These are phyloP conservation scores for Epinotia nisella DNA, from an alignment of 2,888 invertebrate species.

Conservation along the genomic window DNA sequence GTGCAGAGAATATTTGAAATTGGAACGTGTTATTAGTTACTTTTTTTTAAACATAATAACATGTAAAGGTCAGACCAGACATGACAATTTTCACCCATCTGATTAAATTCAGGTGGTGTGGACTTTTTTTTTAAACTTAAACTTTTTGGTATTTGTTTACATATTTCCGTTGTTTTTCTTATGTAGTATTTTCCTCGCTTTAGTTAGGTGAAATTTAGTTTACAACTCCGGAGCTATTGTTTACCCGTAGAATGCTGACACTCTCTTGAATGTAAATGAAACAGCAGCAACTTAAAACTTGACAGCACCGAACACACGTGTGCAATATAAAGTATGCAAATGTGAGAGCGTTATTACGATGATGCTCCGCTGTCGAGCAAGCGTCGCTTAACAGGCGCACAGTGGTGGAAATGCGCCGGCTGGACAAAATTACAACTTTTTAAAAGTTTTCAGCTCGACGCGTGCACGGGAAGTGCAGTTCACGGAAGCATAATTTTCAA, in stretches of 20 bases:
- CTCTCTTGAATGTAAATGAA: conserved; percentile 18
- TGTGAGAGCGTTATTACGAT: conserved; percentile 21
- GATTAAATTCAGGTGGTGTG: too few species aligned
- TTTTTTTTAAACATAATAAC: too few species aligned
- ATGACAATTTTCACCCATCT: too few species aligned
- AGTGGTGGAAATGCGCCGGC: conserved; percentile 17
- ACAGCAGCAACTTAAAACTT: conserved; percentile 5
- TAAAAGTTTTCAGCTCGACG: conserved; percentile 1
- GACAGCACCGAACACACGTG: conserved; percentile 12
- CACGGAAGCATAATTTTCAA: conserved; percentile 20
- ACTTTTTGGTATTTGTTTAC: too few species aligned
- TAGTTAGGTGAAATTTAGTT: too few species aligned
- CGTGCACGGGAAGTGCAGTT: conserved; percentile 20
- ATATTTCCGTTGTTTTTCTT: too few species aligned
- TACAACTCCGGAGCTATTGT: background rate
- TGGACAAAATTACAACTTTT: conserved; percentile 20
- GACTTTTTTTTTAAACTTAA: too few species aligned
- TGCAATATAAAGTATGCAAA: conserved; percentile 43
- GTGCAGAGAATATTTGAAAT: too few species aligned
- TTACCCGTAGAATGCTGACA: background rate
- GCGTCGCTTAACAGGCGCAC: conserved; percentile 34
- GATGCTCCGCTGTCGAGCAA: conserved; percentile 38
- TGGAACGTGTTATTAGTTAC: too few species aligned
- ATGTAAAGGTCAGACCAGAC: too few species aligned
- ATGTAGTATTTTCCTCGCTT: too few species aligned